Evolutionary conservation across 2,797 vertebrate genomes (phyloP).

Genomic region (Diplodus puntazzo): DNA sequence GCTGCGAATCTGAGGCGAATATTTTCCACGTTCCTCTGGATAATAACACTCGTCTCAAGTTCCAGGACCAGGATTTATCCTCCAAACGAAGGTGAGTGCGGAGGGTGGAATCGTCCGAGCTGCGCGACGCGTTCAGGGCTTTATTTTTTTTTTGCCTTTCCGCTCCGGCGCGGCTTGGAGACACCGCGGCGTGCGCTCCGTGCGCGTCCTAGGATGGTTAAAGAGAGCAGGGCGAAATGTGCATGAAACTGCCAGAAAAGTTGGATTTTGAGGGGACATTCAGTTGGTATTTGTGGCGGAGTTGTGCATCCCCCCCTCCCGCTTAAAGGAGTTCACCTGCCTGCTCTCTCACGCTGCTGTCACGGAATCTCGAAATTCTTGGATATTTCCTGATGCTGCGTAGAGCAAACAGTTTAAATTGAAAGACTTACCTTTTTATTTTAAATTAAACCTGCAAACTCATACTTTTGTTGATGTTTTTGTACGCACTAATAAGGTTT

Average conservation of each 20-base stretch:
- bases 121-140: not conserved
- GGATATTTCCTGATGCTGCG: not conserved
- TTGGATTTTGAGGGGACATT: not conserved
- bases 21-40: constrained; percentile 85
- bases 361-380: not conserved
- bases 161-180: constrained; percentile 15
- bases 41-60: constrained; percentile 86
- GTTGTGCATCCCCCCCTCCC: not conserved
- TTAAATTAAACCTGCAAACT: not conserved
- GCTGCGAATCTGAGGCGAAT: constrained; percentile 85
- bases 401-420: not conserved
- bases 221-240: constrained; percentile 12
- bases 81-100: constrained; percentile 95
- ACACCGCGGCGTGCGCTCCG: constrained; percentile 34
- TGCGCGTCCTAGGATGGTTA: constrained; percentile 35
- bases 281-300: not conserved
- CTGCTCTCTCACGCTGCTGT: not conserved
- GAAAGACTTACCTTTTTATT: no score
- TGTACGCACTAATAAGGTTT: not conserved
- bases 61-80: constrained; percentile 93
- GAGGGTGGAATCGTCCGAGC: not conserved
- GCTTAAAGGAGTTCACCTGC: not conserved
- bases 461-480: not conserved
- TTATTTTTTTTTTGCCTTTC: not conserved
- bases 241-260: constrained; percentile 17